phyloP scores from a whole-genome alignment of 2,113 vertebrate species.

The Ciconia boyciana region DNA sequence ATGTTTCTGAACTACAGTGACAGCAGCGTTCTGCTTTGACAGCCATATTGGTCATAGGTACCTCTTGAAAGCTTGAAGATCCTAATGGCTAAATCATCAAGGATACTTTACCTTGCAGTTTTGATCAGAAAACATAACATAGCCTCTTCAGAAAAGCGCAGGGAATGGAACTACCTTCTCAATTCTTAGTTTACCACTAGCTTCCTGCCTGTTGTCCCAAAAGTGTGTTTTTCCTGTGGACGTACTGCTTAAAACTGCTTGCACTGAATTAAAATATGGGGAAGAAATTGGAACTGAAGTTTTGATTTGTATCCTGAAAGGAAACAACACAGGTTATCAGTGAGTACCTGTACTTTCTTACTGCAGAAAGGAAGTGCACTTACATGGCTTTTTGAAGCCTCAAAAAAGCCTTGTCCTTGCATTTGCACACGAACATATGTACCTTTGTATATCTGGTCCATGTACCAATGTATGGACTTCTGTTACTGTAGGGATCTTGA shows the following conservation, averaged over 20 bases:
- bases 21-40: neutral
- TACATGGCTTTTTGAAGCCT: neutral
- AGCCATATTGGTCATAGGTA: rapidly evolving
- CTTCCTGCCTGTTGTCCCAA: neutral
- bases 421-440: neutral
- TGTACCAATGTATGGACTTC: neutral
- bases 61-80: neutral
- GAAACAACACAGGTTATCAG: neutral
- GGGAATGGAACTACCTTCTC: neutral
- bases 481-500: neutral
- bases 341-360: neutral
- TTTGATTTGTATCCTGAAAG: neutral
- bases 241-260: neutral
- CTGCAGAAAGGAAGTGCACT: neutral
- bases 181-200: neutral
- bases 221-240: neutral
- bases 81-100: neutral
- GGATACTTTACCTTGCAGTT: neutral
- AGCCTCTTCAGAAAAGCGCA: neutral
- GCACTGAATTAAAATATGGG: neutral
- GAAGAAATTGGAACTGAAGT: neutral
- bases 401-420: neutral
- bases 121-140: neutral
- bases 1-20: neutral
- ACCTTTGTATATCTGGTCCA: neutral